phyloP scores from a whole-genome alignment of 2,797 vertebrate genomes.

The Propithecus perrieri region DNA sequence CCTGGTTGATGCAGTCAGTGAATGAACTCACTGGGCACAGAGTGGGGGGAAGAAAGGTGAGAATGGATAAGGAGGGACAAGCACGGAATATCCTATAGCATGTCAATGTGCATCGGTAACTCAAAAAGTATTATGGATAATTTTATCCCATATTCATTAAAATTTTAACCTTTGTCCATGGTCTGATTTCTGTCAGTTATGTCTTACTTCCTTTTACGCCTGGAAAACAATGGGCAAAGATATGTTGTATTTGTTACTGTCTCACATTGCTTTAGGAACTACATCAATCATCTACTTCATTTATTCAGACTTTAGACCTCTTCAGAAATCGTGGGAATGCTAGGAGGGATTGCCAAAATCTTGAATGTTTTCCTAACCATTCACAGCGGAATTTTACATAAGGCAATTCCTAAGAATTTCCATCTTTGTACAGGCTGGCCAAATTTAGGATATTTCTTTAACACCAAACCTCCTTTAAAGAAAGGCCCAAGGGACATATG shows the following conservation, averaged over 20 bases:
- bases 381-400: not conserved
- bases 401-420: not conserved
- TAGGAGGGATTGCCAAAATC: not conserved
- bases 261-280: not conserved
- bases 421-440: not conserved
- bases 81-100: not conserved
- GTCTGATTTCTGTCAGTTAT: not conserved
- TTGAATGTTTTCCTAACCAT: not conserved
- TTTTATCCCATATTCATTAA: not conserved
- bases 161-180: not conserved
- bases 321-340: conserved; percentile 15
- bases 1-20: not conserved
- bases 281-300: not conserved
- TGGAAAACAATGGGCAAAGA: not conserved
- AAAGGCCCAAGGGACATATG: not conserved
- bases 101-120: not conserved
- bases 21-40: not conserved
- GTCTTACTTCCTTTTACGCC: not conserved
- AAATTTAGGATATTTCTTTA: not conserved
- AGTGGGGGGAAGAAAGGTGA: not conserved
- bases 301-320: not conserved
- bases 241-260: not conserved
- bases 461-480: not conserved
- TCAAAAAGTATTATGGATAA: not conserved
- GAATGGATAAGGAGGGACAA: not conserved